A percentile compares a stretch with the other conserved stretches of the same genome.
These are phyloP conservation scores for Ypsolopha scabrella DNA, from an alignment of 2,888 invertebrate species.

Conservation along the genomic window DNA sequence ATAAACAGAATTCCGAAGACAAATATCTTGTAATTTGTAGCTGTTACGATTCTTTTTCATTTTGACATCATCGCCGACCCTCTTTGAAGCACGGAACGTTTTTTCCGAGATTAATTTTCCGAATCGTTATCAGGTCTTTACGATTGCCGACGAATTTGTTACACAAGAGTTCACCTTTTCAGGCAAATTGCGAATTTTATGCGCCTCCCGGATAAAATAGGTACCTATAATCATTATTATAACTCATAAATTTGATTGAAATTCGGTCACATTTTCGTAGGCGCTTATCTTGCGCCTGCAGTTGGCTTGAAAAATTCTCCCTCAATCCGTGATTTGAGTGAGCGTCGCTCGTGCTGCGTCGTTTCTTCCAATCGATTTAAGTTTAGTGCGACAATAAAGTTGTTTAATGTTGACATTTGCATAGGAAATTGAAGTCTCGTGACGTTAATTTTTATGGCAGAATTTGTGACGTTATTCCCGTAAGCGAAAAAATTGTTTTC, in stretches of 20 bases:
- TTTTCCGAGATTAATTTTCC: slow-evolving; percentile 58
- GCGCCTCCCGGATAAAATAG: slow-evolving; percentile 50
- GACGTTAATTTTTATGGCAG: not conserved
- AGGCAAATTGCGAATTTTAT: slow-evolving; percentile 64
- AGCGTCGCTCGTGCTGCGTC: slow-evolving; percentile 24
- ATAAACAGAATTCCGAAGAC: not conserved
- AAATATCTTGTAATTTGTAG: slow-evolving; percentile 1
- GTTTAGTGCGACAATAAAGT: slow-evolving; percentile 56
- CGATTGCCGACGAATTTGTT: slow-evolving; percentile 65
- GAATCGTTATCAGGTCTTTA: slow-evolving; percentile 64
- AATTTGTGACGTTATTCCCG: not conserved
- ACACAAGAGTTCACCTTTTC: slow-evolving; percentile 67
- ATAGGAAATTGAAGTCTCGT: slow-evolving; percentile 32
- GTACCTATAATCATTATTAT: slow-evolving; percentile 67
- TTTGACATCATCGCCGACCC: slow-evolving; percentile 12
- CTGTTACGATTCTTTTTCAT: not conserved
- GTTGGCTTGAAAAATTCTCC: slow-evolving; percentile 64
- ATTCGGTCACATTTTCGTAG: slow-evolving; percentile 63
- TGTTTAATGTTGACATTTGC: slow-evolving; percentile 53
- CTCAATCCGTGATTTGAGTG: slow-evolving; percentile 39
- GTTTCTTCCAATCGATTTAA: slow-evolving; percentile 60
- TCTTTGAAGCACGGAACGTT: slow-evolving; percentile 28
- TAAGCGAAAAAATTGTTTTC: no score
- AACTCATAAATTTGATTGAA: slow-evolving; percentile 70
- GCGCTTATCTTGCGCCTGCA: slow-evolving; percentile 61